A percentile compares a stretch with the other conserved stretches of the same genome.
These are phyloP conservation scores for Halyomorpha halys DNA, from an alignment of 1,140 invertebrate genomes.

Conservation along the genomic window DNA sequence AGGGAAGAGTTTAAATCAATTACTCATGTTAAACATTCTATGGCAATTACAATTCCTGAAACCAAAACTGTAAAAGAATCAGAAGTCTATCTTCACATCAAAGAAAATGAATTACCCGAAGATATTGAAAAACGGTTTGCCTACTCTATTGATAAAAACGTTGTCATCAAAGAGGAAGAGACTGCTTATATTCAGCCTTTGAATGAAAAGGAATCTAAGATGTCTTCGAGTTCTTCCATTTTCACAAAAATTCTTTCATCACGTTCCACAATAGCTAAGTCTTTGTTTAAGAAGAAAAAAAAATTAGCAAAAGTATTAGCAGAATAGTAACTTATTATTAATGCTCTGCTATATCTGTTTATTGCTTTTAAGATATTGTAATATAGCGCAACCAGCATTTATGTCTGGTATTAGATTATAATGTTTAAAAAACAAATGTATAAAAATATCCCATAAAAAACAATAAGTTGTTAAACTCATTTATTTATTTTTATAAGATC, in stretches of 20 bases:
- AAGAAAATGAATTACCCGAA: background rate
- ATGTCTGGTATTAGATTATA: no score
- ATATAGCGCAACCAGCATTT: no score
- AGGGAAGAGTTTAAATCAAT: no score
- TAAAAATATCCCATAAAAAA: no score
- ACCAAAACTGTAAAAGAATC: background rate
- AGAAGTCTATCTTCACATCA: background rate
- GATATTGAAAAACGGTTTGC: no score
- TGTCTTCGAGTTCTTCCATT: background rate
- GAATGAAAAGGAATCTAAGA: background rate
- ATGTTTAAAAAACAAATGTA: no score
- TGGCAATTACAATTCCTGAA: background rate
- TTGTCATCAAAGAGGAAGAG: background rate
- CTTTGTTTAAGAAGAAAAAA: conserved; percentile 1
- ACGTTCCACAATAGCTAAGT: background rate
- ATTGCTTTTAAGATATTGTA: no score
- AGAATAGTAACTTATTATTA: background rate
- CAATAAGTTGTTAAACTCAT: no score
- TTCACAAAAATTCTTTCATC: background rate
- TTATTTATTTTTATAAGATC: no score
- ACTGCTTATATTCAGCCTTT: background rate
- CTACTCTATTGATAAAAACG: background rate
- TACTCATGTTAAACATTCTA: background rate
- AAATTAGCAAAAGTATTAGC: background rate
- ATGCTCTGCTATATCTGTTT: background rate